These are phyloP conservation scores for Mesochorus sp. DNA, from an alignment of 2,888 invertebrate genomes.

Conservation along the genomic window DNA sequence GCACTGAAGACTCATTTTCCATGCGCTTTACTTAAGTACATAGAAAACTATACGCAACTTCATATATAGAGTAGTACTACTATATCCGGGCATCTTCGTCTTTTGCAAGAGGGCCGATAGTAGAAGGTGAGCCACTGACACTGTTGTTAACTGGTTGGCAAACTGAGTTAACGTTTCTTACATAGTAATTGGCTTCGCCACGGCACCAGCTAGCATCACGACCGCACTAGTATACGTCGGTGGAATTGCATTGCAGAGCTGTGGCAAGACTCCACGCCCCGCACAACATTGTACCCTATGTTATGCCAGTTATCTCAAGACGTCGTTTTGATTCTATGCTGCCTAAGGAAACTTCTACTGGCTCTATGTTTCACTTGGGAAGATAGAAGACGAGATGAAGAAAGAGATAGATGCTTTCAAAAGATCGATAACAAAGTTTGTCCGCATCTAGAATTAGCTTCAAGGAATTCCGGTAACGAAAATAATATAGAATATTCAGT, in stretches of 20 bases:
- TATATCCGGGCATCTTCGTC: slow-evolving; percentile 34
- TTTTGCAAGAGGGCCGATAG: slow-evolving; percentile 29
- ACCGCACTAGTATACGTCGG: slow-evolving; percentile 66
- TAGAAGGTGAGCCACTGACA: slow-evolving; percentile 43
- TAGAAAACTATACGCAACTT: slow-evolving; percentile 53
- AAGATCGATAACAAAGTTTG: slow-evolving; percentile 43
- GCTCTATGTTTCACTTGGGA: neutral
- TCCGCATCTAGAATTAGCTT: neutral
- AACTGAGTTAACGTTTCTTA: slow-evolving; percentile 79
- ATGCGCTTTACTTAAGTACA: slow-evolving; percentile 8
- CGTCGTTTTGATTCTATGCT: slow-evolving; percentile 50
- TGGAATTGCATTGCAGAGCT: slow-evolving; percentile 68
- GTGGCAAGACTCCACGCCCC: slow-evolving; percentile 52
- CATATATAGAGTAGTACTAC: slow-evolving; percentile 23
- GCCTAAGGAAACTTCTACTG: slow-evolving; percentile 29
- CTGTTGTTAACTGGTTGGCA: slow-evolving; percentile 76
- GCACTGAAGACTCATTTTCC: slow-evolving; percentile 25
- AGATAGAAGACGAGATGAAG: slow-evolving; percentile 13
- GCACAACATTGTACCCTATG: slow-evolving; percentile 57
- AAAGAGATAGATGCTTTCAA: slow-evolving; percentile 29
- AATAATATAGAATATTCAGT: neutral
- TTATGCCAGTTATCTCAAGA: slow-evolving; percentile 59
- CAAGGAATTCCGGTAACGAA: neutral
- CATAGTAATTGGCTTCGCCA: slow-evolving; percentile 67
- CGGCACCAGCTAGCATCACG: slow-evolving; percentile 42